Percentiles rank a stretch among this genome's conserved stretches.
These are phyloP conservation scores for Anagyrus pseudococci DNA, from an alignment of 2,888 invertebrate genomes.

Conservation along the genomic window DNA sequence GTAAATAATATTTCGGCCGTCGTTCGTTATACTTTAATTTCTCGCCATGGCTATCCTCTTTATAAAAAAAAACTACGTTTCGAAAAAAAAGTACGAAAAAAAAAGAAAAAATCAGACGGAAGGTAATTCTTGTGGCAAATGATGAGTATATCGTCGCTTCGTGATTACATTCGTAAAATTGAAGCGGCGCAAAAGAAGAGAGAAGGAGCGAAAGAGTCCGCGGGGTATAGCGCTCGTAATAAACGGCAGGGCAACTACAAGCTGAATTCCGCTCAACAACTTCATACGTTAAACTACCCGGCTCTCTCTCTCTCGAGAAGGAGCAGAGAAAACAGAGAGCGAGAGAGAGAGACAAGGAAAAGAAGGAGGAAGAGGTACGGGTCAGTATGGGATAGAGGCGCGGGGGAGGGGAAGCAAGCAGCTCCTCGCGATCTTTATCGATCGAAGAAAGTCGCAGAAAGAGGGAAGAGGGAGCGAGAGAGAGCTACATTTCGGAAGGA, in stretches of 20 bases:
- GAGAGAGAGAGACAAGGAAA: no score
- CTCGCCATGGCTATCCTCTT: no score
- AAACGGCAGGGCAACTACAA: slow-evolving; percentile 8
- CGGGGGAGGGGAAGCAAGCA: not conserved
- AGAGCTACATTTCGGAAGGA: slow-evolving; percentile 34
- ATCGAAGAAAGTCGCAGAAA: slow-evolving; percentile 1
- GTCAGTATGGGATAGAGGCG: not conserved
- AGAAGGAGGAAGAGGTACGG: no score
- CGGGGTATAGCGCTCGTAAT: no score
- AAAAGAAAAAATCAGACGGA: not conserved
- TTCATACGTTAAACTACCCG: slow-evolving; percentile 6
- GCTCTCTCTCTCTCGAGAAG: no score
- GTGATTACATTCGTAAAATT: not conserved
- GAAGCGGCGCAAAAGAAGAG: not conserved
- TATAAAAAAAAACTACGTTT: no score
- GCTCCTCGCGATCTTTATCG: slow-evolving; percentile 27
- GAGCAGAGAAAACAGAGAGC: no score
- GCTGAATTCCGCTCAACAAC: not conserved
- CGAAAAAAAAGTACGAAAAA: not conserved
- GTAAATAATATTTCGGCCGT: not conserved
- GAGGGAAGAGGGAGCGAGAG: slow-evolving; percentile 4
- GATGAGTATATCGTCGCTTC: no score
- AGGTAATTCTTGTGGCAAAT: not conserved
- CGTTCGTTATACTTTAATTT: not conserved
- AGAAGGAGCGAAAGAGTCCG: not conserved